These are phyloP conservation scores for Trinorchestia longiramus DNA, from an alignment of 1,140 invertebrate species.

Conservation along the genomic window DNA sequence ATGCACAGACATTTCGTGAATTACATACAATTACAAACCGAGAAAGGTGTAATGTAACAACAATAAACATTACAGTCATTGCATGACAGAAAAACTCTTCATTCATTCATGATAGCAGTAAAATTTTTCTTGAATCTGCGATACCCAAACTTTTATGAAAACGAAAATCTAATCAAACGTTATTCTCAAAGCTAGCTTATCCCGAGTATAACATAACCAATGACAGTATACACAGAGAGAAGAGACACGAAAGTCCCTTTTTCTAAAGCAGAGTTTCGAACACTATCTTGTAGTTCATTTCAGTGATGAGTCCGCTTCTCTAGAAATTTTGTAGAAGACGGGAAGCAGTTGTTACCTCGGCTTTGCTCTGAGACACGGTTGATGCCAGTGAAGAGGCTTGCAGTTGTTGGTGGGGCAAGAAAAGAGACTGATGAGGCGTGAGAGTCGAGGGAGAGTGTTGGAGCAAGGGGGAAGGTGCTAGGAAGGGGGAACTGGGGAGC, in stretches of 20 bases:
- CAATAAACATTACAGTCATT: not conserved
- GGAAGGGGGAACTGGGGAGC: slow-evolving; percentile 71
- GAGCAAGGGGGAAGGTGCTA: slow-evolving; percentile 68
- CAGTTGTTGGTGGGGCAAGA: slow-evolving; percentile 65
- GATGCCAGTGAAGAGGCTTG: slow-evolving; percentile 66
- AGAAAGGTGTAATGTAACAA: not conserved
- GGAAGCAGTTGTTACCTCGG: slow-evolving; percentile 60
- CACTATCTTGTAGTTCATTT: not conserved
- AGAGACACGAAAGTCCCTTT: not conserved
- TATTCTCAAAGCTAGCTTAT: not conserved
- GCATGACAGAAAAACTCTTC: not conserved
- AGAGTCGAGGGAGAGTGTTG: slow-evolving; percentile 66
- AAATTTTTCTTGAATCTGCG: not conserved
- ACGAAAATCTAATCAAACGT: not conserved
- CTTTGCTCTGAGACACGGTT: slow-evolving; percentile 60
- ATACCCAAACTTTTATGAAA: not conserved
- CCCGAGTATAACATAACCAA: not conserved
- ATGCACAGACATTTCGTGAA: too few species aligned
- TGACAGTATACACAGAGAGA: not conserved
- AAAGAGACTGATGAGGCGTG: slow-evolving; percentile 63
- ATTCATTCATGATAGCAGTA: not conserved
- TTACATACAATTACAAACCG: too few species aligned
- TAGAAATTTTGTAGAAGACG: not conserved
- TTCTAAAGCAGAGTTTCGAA: not conserved
- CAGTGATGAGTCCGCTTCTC: not conserved